These are phyloP conservation scores for Tetrax tetrax DNA, from an alignment of 2,113 vertebrate genomes.

Conservation along the genomic window DNA sequence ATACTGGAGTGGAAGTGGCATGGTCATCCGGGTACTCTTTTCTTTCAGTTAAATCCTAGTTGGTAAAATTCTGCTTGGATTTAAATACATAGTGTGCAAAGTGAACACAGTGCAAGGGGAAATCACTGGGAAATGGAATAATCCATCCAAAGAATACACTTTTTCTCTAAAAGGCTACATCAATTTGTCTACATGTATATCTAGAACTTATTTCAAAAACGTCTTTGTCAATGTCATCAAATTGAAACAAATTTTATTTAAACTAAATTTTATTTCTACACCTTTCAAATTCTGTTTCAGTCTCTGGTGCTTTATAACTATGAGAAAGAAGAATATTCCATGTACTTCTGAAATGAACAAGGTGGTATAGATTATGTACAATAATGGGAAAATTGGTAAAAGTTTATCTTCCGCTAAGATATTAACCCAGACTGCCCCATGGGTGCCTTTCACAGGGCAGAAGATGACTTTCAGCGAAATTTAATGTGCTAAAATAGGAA, in stretches of 20 bases:
- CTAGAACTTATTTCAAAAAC: background rate
- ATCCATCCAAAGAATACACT: background rate
- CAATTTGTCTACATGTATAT: background rate
- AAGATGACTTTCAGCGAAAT: background rate
- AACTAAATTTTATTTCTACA: background rate
- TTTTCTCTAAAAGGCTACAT: background rate
- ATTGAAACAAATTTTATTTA: background rate
- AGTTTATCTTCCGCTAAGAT: background rate
- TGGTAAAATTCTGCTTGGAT: background rate
- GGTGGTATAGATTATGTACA: background rate
- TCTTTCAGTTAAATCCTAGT: background rate
- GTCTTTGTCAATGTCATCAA: background rate
- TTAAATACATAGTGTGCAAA: background rate
- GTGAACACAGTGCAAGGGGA: background rate
- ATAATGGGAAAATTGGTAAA: background rate
- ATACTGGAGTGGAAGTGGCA: background rate
- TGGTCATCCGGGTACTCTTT: background rate
- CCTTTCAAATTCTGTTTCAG: background rate
- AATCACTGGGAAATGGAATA: background rate
- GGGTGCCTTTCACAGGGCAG: background rate
- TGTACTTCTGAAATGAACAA: background rate
- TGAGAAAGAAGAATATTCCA: background rate
- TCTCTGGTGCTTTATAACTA: background rate
- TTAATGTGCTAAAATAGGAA: background rate
- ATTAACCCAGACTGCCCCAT: background rate